phyloP scores from a whole-genome alignment of 64 coral and sea anemone species.

The Porites australiensis region DNA sequence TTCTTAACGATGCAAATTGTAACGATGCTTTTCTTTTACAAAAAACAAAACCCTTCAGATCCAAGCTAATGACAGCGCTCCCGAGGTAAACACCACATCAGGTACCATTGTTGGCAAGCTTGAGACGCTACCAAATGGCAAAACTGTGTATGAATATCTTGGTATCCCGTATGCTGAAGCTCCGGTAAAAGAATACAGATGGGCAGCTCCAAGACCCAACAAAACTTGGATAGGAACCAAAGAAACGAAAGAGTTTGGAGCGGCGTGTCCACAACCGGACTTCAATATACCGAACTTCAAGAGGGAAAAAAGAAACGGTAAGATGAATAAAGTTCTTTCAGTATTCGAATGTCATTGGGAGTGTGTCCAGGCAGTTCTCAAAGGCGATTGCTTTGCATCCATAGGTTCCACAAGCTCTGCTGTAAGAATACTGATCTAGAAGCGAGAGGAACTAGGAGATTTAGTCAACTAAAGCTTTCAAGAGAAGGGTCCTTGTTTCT shows the following conservation, averaged over 20 bases:
- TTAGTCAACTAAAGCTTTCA: too few relatives aligned
- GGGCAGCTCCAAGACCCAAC: slow-evolving; percentile 45
- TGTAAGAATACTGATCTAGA: too few relatives aligned
- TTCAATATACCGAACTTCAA: neutral
- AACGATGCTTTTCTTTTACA: too few relatives aligned
- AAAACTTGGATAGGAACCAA: slow-evolving; percentile 46
- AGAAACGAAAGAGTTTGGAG: slow-evolving; percentile 35
- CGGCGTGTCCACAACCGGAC: slow-evolving; percentile 40
- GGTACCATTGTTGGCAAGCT: slow-evolving; percentile 41
- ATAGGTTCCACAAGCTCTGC: too few relatives aligned
- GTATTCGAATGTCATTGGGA: too few relatives aligned
- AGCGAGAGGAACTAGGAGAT: too few relatives aligned
- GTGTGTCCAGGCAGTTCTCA: too few relatives aligned
- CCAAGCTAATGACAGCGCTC: neutral
- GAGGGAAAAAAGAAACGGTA: too few relatives aligned
- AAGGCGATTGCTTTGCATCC: too few relatives aligned
- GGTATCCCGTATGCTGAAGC: slow-evolving; percentile 57
- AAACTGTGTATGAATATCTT: slow-evolving; percentile 21
- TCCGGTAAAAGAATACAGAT: slow-evolving; percentile 17
- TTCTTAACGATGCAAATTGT: too few relatives aligned
- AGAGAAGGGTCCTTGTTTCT: too few relatives aligned
- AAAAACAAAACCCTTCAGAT: neutral
- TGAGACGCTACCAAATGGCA: slow-evolving; percentile 1
- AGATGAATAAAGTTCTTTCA: too few relatives aligned
- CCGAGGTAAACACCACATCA: neutral